Base-by-base conservation (phyloP, 2,797 vertebrate genomes). In the Ptychobarbus kaznakovi region DNA sequence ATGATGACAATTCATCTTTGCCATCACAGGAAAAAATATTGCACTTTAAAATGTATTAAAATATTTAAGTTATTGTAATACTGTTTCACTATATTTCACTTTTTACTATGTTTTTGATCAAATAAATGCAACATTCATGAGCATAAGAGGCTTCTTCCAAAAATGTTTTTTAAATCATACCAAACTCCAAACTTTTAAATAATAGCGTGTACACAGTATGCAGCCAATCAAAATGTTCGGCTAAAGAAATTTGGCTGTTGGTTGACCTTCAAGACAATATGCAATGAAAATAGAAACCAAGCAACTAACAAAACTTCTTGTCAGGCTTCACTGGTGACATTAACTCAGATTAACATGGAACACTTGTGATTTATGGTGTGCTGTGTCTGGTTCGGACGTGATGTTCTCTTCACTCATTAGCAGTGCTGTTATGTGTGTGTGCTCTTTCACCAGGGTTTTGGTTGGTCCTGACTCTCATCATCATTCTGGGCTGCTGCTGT, bases 391-490 rank as follows among this genome's bases (percentile, higher is more conserved):
- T 18, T 35, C 1, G 61, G 25, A 66, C 77, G 12, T 66, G 77
- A 65, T 79, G 77, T 66, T 80, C 25, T 80, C 12, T 51, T 80
- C 20, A 22, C 61, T 35, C 25, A 80, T 80, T 80, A n/a, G 51
- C 20, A 16, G 61, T 42, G 18, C 18, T 5, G 63, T 51, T 25
- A n/a, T 78, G 11, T 80, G 8, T 85, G 56, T 82, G 28, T 80
- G 81, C 9, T 75, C 42, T 38, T 80, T 72, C 56, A 40, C 78
- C 91, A 99, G 97, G 97, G 97, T 99, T 99, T 93, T 99, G 97
- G 97, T 92, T 99, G 89, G 97, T 98, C 79, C 97, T 97, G 96
- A 96, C 97, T 76, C 94, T 98, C 91, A 97, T 98, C 90, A 95
- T 98, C 87, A 97, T 98, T 89, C 93, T 99, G 89, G 97, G 95